Evolutionary conservation across 2,797 vertebrate species (phyloP).

Genomic region (Ptychadena robeensis): DNA sequence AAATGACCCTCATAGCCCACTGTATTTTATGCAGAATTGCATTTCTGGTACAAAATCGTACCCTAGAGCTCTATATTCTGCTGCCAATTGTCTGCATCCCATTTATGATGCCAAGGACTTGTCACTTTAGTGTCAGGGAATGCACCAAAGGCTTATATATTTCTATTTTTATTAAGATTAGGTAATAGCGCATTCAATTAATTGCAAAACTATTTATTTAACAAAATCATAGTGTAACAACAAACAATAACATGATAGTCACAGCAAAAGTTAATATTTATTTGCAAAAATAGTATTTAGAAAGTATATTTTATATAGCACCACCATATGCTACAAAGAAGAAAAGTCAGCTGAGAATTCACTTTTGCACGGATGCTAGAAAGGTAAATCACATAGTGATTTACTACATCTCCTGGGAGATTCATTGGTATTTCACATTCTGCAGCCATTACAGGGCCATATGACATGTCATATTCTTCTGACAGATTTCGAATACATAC

Average conservation of each 20-base stretch:
- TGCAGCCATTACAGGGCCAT: background rate
- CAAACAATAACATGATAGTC: background rate
- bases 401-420: background rate
- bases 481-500: background rate
- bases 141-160: conserved; percentile 20
- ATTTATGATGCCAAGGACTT: conserved; percentile 42
- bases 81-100: conserved; percentile 34
- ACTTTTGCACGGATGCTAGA: background rate
- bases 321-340: background rate
- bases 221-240: background rate
- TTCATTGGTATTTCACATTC: background rate
- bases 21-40: conserved; percentile 21
- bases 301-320: background rate
- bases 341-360: background rate
- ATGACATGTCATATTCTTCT: background rate
- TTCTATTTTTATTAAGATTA: conserved; percentile 2
- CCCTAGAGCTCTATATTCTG: conserved; percentile 32
- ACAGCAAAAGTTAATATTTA: no score
- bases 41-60: conserved; percentile 17
- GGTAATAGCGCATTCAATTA: background rate
- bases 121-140: conserved; percentile 22
- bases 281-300: no score
- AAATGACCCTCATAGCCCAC: conserved; percentile 10
- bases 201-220: background rate
- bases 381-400: background rate